Evolutionary conservation across 1,140 invertebrate species (phyloP).

Genomic region (Bombus superbus): DNA sequence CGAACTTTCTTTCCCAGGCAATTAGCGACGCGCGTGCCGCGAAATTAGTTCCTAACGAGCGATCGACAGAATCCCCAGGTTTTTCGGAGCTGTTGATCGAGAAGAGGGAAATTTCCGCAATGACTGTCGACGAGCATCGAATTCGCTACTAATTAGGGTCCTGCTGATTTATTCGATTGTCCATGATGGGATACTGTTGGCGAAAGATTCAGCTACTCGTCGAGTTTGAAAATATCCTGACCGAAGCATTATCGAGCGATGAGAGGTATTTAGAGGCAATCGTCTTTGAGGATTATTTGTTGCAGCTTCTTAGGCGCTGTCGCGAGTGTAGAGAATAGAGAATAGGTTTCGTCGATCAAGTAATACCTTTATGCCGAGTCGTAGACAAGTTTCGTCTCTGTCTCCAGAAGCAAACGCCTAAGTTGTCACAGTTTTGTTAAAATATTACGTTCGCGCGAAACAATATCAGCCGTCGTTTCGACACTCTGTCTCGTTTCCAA

Average conservation of each 20-base stretch:
- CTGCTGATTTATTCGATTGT: background rate
- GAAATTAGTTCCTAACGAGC: constrained; percentile 54
- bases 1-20: constrained; percentile 10
- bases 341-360: too few relatives aligned
- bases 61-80: background rate
- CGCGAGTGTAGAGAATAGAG: background rate
- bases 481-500: background rate
- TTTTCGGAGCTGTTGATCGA: background rate
- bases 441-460: too few relatives aligned
- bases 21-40: constrained; percentile 30
- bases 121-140: constrained; percentile 8
- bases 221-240: background rate
- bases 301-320: background rate
- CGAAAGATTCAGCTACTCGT: background rate
- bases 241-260: background rate
- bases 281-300: background rate
- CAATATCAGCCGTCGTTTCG: background rate
- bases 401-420: background rate
- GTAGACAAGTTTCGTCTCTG: background rate
- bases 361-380: too few relatives aligned
- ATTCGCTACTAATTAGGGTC: background rate
- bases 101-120: background rate
- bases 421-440: background rate
- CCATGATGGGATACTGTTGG: background rate
- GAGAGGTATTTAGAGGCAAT: background rate